Conservation (phyloP, 2,113 vertebrate genomes). For the Clarias macrocephalus region DNA sequence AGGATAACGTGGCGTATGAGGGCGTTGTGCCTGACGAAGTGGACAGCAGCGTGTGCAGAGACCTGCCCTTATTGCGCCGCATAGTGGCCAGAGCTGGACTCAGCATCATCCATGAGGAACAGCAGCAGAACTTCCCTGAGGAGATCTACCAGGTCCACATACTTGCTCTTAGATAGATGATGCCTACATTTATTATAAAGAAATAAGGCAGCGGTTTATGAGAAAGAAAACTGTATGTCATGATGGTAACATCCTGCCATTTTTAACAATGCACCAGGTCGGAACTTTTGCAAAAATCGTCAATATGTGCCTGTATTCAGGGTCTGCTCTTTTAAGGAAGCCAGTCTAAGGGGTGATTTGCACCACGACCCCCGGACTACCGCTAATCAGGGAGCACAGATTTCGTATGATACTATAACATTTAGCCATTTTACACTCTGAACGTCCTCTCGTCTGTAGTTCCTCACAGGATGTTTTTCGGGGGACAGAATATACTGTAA, state of each 20-base stretch:
- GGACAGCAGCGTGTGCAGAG: constrained; percentile 96
- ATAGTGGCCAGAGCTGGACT: constrained; percentile 82
- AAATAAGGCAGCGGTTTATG: not conserved
- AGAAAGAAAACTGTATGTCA: not conserved
- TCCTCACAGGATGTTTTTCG: not conserved
- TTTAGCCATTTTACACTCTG: not conserved
- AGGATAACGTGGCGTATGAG: constrained; percentile 95
- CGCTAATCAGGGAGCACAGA: not conserved
- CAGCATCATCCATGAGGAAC: constrained; percentile 80
- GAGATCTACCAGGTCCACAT: constrained; percentile 96
- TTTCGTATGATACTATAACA: not conserved
- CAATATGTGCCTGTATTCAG: not conserved
- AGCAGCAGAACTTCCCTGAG: constrained; percentile 89
- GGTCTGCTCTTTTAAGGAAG: constrained; percentile 16
- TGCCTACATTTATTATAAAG: not conserved
- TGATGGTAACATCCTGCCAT: constrained; percentile 13
- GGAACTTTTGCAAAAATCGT: not conserved
- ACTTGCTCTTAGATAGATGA: constrained; percentile 85
- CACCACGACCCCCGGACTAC: not conserved
- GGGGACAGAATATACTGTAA: not conserved
- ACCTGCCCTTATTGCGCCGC: constrained; percentile 76
- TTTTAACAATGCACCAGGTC: constrained; percentile 11
- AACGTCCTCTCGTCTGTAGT: not conserved
- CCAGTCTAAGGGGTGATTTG: not conserved
- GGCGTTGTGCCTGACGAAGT: constrained; percentile 91